A percentile compares a stretch with the other conserved stretches of the same genome.
These are phyloP conservation scores for Pedicia rivosa DNA, from an alignment of 2,888 invertebrate species.

Conservation along the genomic window DNA sequence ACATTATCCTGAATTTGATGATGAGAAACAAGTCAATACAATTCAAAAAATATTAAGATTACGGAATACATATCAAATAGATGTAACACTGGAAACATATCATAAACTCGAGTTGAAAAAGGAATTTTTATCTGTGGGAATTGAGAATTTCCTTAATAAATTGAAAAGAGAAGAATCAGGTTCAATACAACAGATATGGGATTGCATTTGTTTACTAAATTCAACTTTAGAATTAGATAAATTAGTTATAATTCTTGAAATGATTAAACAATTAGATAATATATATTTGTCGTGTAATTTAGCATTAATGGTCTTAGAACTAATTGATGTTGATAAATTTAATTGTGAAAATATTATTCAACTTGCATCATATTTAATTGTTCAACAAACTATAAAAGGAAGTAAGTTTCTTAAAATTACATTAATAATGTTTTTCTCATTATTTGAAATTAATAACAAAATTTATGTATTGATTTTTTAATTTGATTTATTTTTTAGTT, in stretches of 20 bases:
- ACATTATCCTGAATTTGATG: constrained; percentile 12
- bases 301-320: constrained; percentile 19
- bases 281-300: constrained; percentile 24
- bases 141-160: constrained; percentile 17
- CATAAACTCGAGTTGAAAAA: too few relatives aligned
- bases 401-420: constrained; percentile 9
- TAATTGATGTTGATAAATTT: constrained; percentile 17
- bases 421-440: not conserved
- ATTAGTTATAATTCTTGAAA: constrained; percentile 18
- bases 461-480: too few relatives aligned
- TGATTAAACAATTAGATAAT: constrained; percentile 21
- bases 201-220: constrained; percentile 20
- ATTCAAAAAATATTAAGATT: not conserved
- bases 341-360: constrained; percentile 21
- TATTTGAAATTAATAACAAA: too few relatives aligned
- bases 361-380: constrained; percentile 21
- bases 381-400: constrained; percentile 21
- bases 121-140: constrained; percentile 18
- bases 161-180: constrained; percentile 13
- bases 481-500: not conserved
- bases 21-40: constrained; percentile 15
- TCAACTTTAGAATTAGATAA: constrained; percentile 18
- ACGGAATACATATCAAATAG: not conserved
- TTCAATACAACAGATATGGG: constrained; percentile 19
- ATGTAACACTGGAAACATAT: not conserved